These are phyloP conservation scores for Ethmia dodecea DNA, from an alignment of 2,888 invertebrate species.

Conservation along the genomic window DNA sequence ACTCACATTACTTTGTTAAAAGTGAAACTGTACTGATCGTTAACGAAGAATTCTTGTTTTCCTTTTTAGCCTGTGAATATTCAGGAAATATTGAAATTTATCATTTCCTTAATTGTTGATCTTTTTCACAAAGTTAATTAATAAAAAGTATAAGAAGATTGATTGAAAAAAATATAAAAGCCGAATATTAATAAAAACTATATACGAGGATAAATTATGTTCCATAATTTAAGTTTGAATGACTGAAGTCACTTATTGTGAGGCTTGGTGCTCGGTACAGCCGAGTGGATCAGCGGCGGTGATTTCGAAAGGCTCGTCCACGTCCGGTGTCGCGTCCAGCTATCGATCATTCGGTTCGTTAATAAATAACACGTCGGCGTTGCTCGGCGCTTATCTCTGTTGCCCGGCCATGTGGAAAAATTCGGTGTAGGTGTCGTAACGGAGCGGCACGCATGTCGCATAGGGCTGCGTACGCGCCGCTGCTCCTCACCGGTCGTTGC, in stretches of 20 bases:
- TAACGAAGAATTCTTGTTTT: no score
- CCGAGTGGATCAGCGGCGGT: constrained; percentile 35
- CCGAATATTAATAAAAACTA: no score
- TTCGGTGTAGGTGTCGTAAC: constrained; percentile 77
- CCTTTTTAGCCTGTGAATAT: no score
- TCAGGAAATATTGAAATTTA: no score
- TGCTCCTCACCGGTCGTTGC: constrained; percentile 54
- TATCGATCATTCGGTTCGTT: constrained; percentile 79
- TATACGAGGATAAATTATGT: no score
- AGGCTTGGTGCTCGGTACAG: constrained; percentile 8
- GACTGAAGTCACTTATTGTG: no score
- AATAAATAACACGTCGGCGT: constrained; percentile 76
- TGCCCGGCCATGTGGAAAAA: constrained; percentile 76
- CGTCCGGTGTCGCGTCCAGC: constrained; percentile 75
- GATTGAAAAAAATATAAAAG: no score
- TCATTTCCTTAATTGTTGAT: no score
- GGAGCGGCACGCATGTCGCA: constrained; percentile 69
- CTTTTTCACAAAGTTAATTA: no score
- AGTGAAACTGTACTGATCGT: constrained; percentile 18
- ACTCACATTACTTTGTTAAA: constrained; percentile 17
- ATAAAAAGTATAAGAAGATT: no score
- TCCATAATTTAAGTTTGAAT: no score
- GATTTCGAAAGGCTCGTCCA: constrained; percentile 68
- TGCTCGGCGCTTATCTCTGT: constrained; percentile 69
- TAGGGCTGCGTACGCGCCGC: constrained; percentile 51